Base-by-base conservation (phyloP, 2,113 vertebrate genomes). In the Patagioenas fasciata region DNA sequence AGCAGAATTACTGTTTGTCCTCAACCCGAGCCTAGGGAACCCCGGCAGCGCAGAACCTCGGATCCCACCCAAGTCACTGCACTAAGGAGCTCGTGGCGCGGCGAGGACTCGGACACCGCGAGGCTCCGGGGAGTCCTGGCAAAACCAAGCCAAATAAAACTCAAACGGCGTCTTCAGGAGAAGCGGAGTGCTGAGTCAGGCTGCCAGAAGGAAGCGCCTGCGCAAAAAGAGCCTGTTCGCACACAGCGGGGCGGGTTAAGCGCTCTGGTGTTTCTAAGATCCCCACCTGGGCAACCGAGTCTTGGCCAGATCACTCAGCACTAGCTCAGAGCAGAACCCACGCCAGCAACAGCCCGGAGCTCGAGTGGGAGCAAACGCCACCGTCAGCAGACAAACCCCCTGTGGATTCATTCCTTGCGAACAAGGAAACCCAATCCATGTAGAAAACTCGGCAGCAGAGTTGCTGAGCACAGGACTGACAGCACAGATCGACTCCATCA, bases 171-270 rank as follows among this genome's bases (percentile, higher is more conserved):
- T 15, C 75, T 40, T 26, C 31, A 24, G 67, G 80, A 74, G 36
- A 47, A 44, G 51, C 3, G 58, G 38, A 7, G 50, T 34, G 77
- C 72, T 36, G 86, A 91, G 75, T 77, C 92, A 85, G 53, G 42
- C 42, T 88, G 75, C 89, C 66, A 85, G 25, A 60, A 60, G 89
- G 83, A 85, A 75, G 44, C 1, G 11, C 23, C 61, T 15, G 31
- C 1, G 2, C 5, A 7, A 50, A 20, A 47, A 29, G 53, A 64
- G n/a, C 53, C 1, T 5, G 11, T 57, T 34, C 19, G 29, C 32
- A 5, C 1, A 8, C 20, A 2, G 0, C 8, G 1, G 6, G 28
- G 12, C 1, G 1, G 47, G 47, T 15, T n/a, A 74, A 83, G 62
- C n/a, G 48, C 44, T 60, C 47, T 18, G 0, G 0, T 26, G 36